These are phyloP conservation scores for Dendrolimus kikuchii DNA, from an alignment of 1,140 invertebrate species.

Conservation along the genomic window DNA sequence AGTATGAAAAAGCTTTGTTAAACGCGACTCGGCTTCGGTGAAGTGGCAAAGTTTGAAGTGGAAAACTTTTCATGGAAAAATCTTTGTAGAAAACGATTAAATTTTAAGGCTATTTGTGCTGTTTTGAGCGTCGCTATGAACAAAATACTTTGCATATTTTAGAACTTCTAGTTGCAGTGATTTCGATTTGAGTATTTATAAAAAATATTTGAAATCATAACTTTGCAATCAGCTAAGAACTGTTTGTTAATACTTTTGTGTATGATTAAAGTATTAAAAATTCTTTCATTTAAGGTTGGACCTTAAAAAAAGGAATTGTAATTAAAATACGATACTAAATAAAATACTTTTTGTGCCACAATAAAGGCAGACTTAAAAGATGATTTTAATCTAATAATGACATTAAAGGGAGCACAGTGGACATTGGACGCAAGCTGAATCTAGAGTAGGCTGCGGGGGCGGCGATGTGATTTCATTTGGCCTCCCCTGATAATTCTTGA, in stretches of 20 bases:
- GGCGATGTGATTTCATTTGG: slow-evolving; percentile 45
- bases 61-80: slow-evolving; percentile 70
- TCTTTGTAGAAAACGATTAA: slow-evolving; percentile 67
- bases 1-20: slow-evolving; percentile 71
- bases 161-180: background rate
- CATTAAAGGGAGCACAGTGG: slow-evolving; percentile 48
- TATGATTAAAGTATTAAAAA: too few species aligned
- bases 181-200: too few species aligned
- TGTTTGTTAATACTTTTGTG: too few species aligned
- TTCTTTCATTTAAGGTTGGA: background rate
- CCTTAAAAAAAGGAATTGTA: background rate
- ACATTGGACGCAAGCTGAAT: slow-evolving; percentile 45
- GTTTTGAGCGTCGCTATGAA: slow-evolving; percentile 36
- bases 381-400: slow-evolving; percentile 61
- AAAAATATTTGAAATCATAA: too few species aligned
- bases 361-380: slow-evolving; percentile 30
- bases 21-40: slow-evolving; percentile 62
- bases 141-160: slow-evolving; percentile 25
- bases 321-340: too few species aligned
- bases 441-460: slow-evolving; percentile 28
- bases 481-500: slow-evolving; percentile 21
- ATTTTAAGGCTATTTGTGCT: slow-evolving; percentile 64
- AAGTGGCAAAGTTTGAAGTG: slow-evolving; percentile 70
- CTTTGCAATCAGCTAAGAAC: too few species aligned
- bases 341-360: slow-evolving; percentile 23